Evolutionary conservation across 2,113 vertebrate genomes (phyloP).

Genomic region (Carassius auratus): DNA sequence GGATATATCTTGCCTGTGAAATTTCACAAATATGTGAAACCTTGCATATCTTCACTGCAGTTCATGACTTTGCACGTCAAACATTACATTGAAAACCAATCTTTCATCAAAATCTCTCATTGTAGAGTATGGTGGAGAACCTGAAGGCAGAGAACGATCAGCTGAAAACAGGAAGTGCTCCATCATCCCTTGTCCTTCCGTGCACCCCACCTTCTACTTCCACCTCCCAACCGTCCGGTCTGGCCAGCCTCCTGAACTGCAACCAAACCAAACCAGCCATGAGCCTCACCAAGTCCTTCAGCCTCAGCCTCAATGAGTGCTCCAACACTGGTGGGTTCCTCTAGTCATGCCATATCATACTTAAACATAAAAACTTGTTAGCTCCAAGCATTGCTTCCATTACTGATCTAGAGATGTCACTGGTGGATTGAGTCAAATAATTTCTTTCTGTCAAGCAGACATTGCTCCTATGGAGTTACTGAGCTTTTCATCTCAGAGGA

Average conservation of each 20-base stretch:
- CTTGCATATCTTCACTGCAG: background rate
- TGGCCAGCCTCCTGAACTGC: constrained; percentile 76
- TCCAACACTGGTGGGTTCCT: constrained; percentile 79
- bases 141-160: constrained; percentile 93
- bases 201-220: constrained; percentile 73
- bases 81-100: background rate
- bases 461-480: constrained; percentile 81
- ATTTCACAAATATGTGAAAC: background rate
- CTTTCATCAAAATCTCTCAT: background rate
- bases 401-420: background rate
- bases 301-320: constrained; percentile 78
- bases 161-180: constrained; percentile 84
- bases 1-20: background rate
- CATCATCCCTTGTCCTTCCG: constrained; percentile 63
- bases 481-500: constrained; percentile 77
- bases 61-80: background rate
- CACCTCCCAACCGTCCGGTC: constrained; percentile 77
- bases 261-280: constrained; percentile 85
- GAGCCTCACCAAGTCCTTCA: constrained; percentile 88
- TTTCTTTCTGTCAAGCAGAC: constrained; percentile 69
- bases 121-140: constrained; percentile 88
- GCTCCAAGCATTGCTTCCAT: background rate
- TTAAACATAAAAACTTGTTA: background rate
- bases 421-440: background rate
- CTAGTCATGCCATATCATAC: background rate